Evolutionary conservation across 2,797 vertebrate species (phyloP), one percentile per base, ranked within the genome.

Genomic region (Siniperca obscura): DNA sequence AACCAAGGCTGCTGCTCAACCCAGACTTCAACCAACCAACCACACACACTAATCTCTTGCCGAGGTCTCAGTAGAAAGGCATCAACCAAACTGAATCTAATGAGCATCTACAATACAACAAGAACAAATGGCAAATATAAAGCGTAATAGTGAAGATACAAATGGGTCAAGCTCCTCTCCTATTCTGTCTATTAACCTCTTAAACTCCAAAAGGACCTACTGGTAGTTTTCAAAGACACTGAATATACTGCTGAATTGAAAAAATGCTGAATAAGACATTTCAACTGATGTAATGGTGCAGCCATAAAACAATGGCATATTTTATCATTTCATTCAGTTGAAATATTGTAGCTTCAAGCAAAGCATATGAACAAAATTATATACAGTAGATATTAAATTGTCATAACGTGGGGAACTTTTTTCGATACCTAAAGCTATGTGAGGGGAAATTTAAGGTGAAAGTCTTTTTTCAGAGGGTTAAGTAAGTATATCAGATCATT

Each of bases 11-110:
- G 73, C 89, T 78, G 90, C 90, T 92, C 89, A 89, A 90, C 82
- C 89, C 91, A 87, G 88, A 89, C 90, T 93, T 90, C 79, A 93
- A 90, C 91, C 90, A 92, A 90, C 91, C 92, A 94, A 87, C 82
- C 90, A 85, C 68, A 87, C 71, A 74, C 78, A 66, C 90, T 93
- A 93, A 94, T 93, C 92, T 91, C 81, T 82, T 48, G 40, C 74
- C 30, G 46, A 70, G 80, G 86, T 87, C 90, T 89, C 78, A 17
- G 79, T 60, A 83, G 78, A 81, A 80, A 81, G 52, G 72, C 73
- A 84, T 83, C 81, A 88, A 78, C 74, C 75, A 89, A 88, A 89
- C 87, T 52, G 69, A 88, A 75, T 69, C 76, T 92, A 93, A 93
- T 84, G 80, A 92, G 87, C 46, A 81, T 77, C 66, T 69, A 84